These are phyloP conservation scores for Vulpes ferrilata DNA, from an alignment of 2,113 vertebrate genomes.

Conservation along the genomic window DNA sequence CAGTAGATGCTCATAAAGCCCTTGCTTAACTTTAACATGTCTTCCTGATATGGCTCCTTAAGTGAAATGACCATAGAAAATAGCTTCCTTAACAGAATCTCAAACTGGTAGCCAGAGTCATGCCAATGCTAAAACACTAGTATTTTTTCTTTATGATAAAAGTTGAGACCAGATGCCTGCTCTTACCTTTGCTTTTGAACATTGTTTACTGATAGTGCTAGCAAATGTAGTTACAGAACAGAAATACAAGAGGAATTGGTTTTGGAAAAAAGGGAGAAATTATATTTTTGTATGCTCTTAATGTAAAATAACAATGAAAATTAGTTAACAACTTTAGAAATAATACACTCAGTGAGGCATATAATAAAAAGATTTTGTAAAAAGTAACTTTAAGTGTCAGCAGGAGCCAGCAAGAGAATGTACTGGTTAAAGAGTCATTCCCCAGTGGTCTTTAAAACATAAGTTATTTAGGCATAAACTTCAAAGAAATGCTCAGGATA, in stretches of 20 bases:
- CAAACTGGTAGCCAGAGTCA: background rate
- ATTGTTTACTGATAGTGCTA: background rate
- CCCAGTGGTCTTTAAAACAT: background rate
- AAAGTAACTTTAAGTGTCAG: background rate
- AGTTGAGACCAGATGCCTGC: background rate
- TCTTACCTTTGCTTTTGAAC: background rate
- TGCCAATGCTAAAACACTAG: background rate
- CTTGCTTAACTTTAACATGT: background rate
- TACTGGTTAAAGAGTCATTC: background rate
- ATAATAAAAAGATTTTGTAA: background rate
- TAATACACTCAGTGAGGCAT: background rate
- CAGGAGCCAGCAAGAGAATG: background rate
- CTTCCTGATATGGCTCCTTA: background rate
- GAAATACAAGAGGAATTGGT: background rate
- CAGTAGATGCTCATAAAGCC: background rate
- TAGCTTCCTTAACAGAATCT: background rate
- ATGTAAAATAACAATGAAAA: background rate
- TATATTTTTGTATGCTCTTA: background rate
- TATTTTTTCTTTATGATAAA: background rate
- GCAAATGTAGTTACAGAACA: background rate
- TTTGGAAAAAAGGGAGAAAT: background rate
- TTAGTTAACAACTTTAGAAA: background rate
- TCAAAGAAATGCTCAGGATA: background rate
- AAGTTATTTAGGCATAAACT: background rate
- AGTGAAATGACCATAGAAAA: background rate